Percentiles rank a stretch among this genome's conserved stretches.
Evolutionary conservation across 2,113 vertebrate species (phyloP).

Genomic region (Meriones unguiculatus): DNA sequence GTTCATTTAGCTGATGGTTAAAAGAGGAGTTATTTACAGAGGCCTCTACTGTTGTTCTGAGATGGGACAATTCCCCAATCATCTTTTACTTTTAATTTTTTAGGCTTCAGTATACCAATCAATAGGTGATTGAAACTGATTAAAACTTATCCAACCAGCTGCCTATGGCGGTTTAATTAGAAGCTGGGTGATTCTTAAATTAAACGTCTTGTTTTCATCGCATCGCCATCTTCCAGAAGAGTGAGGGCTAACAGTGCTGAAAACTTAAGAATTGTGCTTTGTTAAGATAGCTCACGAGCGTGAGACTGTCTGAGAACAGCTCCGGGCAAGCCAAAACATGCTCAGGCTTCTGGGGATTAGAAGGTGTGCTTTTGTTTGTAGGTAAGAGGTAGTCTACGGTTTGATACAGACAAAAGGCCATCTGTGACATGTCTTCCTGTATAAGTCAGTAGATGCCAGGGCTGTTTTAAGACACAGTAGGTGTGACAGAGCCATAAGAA

Average conservation of each 20-base stretch:
- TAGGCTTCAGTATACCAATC: slow-evolving; percentile 90
- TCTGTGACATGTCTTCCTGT: background rate
- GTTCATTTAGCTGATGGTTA: slow-evolving; percentile 95
- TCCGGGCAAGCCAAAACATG: slow-evolving; percentile 26
- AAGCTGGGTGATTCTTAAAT: slow-evolving; percentile 92
- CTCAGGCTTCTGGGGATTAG: slow-evolving; percentile 21
- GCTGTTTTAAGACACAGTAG: slow-evolving; percentile 12
- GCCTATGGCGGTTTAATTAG: slow-evolving; percentile 92
- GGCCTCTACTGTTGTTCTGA: slow-evolving; percentile 89
- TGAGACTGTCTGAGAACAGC: background rate
- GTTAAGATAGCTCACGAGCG: slow-evolving; percentile 48
- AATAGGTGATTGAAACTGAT: slow-evolving; percentile 93
- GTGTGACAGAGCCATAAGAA: background rate
- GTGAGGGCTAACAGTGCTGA: slow-evolving; percentile 63
- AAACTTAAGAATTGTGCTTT: slow-evolving; percentile 70
- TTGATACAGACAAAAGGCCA: background rate
- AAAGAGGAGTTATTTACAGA: slow-evolving; percentile 94
- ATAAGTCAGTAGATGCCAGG: background rate
- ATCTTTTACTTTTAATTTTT: slow-evolving; percentile 94
- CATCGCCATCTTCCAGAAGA: slow-evolving; percentile 79
- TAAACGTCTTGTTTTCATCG: slow-evolving; percentile 87
- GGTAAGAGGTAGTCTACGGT: background rate
- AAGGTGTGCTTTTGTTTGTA: background rate
- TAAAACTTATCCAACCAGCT: slow-evolving; percentile 93
- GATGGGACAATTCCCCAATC: slow-evolving; percentile 92